Conservation (phyloP, 2,888 invertebrate species). For the Drosophila cognata region DNA sequence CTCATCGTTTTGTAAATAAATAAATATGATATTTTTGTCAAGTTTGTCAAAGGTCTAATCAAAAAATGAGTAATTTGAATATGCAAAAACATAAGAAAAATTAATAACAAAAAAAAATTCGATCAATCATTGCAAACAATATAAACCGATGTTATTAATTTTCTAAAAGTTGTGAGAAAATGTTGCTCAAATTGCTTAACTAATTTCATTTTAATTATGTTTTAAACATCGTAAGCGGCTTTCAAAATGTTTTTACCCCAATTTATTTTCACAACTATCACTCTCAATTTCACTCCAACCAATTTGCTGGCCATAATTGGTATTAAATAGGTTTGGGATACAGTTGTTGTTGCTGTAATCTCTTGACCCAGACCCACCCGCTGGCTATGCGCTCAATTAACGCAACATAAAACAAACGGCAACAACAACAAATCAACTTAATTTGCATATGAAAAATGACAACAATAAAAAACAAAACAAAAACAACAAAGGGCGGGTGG, state of each 20-base stretch:
- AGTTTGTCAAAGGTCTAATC: background rate
- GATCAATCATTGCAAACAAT: background rate
- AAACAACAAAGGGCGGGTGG: constrained; percentile 48
- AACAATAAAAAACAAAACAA: constrained; percentile 26
- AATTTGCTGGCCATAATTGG: background rate
- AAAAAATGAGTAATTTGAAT: background rate
- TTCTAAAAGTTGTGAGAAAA: background rate
- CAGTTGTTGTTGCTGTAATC: constrained; percentile 18
- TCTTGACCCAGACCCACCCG: constrained; percentile 32
- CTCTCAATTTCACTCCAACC: constrained; percentile 1
- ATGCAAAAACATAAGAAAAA: background rate
- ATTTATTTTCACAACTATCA: constrained; percentile 6
- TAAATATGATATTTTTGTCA: background rate
- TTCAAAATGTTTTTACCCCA: background rate
- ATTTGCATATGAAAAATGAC: constrained; percentile 69
- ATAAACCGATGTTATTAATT: background rate
- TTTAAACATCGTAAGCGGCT: background rate
- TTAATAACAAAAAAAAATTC: background rate
- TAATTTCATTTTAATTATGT: constrained; percentile 1
- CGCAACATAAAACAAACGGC: constrained; percentile 60
- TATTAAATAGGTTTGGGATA: constrained; percentile 6
- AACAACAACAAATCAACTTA: constrained; percentile 37
- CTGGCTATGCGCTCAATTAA: constrained; percentile 57
- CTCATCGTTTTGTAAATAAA: background rate
- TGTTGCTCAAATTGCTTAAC: background rate